These are phyloP conservation scores for Heliothis peltigera DNA, from an alignment of 2,888 invertebrate species.

Conservation along the genomic window DNA sequence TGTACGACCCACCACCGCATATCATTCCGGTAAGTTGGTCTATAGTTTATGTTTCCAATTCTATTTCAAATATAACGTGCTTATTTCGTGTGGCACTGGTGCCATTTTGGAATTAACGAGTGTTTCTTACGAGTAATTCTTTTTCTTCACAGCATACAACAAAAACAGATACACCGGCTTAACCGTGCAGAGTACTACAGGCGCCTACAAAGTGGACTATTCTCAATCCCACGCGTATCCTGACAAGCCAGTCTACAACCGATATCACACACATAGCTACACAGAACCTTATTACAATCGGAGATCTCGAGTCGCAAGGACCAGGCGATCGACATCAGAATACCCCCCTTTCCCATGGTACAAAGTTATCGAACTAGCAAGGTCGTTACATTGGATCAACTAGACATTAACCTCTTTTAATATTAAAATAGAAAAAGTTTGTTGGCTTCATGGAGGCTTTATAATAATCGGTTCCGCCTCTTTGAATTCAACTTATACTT, in stretches of 20 bases:
- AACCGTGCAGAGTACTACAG: constrained; percentile 83
- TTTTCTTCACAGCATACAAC: constrained; percentile 79
- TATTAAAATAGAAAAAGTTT: constrained; percentile 73
- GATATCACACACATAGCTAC: constrained; percentile 83
- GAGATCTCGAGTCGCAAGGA: constrained; percentile 80
- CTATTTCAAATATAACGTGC: neutral
- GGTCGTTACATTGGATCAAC: constrained; percentile 92
- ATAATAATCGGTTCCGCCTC: constrained; percentile 72
- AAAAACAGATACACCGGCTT: constrained; percentile 79
- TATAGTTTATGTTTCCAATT: neutral
- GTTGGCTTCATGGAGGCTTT: constrained; percentile 84
- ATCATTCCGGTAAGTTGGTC: constrained; percentile 76
- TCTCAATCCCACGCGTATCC: constrained; percentile 84
- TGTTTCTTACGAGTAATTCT: neutral
- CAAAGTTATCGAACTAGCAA: constrained; percentile 92
- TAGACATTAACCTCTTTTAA: constrained; percentile 59
- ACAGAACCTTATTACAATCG: constrained; percentile 84
- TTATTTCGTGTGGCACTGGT: no score
- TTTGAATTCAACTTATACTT: constrained; percentile 86
- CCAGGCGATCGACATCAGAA: constrained; percentile 80
- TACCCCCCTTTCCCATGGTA: constrained; percentile 94
- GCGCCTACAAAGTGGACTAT: constrained; percentile 87
- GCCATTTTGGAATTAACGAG: neutral
- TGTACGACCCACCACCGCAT: constrained; percentile 89
- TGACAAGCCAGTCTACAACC: constrained; percentile 85